A percentile compares a stretch with the other conserved stretches of the same genome.
Conservation (phyloP, 1,140 invertebrate genomes). For the Arion vulgaris region DNA sequence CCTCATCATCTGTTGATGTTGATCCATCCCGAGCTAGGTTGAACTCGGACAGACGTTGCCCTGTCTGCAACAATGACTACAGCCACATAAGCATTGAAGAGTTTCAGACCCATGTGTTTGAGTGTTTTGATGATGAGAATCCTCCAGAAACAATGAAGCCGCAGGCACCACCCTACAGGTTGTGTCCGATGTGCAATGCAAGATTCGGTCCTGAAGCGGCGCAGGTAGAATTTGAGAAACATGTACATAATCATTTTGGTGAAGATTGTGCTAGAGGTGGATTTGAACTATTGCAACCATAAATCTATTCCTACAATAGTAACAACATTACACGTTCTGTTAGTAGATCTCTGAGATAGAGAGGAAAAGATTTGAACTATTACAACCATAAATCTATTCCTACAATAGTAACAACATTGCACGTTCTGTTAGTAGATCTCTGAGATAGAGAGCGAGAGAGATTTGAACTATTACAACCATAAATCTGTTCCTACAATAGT, state of each 20-base stretch:
- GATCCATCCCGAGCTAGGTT: not conserved
- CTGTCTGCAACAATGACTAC: slow-evolving; percentile 57
- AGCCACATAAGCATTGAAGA: slow-evolving; percentile 53
- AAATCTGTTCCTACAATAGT: no score
- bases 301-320: no score
- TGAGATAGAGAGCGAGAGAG: no score
- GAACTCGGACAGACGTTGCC: slow-evolving; percentile 49
- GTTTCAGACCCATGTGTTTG: slow-evolving; percentile 63
- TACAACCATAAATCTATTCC: no score
- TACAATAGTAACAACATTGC: no score
- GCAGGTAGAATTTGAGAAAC: slow-evolving; percentile 57
- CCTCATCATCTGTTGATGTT: not conserved
- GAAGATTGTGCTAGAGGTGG: no score
- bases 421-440: no score
- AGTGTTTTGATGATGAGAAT: slow-evolving; percentile 59
- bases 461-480: no score
- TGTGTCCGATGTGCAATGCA: slow-evolving; percentile 60
- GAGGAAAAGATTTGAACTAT: no score
- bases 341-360: no score
- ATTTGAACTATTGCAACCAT: no score
- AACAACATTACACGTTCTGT: no score
- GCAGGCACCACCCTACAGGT: slow-evolving; percentile 18
- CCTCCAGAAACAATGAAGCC: slow-evolving; percentile 47
- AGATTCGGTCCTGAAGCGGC: slow-evolving; percentile 47
- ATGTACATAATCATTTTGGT: slow-evolving; percentile 62